Evolutionary conservation across 2,888 invertebrate species (phyloP).

Genomic region (Sinodicranocentrus sp.): DNA sequence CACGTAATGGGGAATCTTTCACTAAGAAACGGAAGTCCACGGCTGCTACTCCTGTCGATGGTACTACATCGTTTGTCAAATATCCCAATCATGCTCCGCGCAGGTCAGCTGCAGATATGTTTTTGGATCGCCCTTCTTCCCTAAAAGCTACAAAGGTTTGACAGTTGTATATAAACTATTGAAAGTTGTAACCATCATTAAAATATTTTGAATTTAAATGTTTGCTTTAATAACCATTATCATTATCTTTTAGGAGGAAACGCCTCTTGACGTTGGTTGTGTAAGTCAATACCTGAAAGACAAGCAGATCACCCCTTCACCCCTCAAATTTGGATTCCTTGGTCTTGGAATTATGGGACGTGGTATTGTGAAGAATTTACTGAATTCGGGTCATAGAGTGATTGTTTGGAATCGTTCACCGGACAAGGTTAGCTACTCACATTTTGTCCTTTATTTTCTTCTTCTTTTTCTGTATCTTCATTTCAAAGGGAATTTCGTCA

Average conservation of each 20-base stretch:
- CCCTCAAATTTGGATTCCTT: constrained; percentile 94
- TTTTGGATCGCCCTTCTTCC: constrained; percentile 85
- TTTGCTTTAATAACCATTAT: no score
- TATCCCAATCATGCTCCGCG: constrained; percentile 78
- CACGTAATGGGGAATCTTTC: constrained; percentile 48
- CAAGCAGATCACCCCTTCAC: constrained; percentile 91
- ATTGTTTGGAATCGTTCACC: constrained; percentile 96
- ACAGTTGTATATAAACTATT: no score
- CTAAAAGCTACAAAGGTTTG: constrained; percentile 85
- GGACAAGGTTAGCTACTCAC: constrained; percentile 86
- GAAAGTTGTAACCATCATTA: no score
- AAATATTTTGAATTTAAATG: no score
- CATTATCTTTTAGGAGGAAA: constrained; percentile 77
- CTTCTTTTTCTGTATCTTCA: no score
- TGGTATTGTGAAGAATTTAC: constrained; percentile 95
- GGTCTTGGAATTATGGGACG: constrained; percentile 97
- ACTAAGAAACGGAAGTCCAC: constrained; percentile 46
- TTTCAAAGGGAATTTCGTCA: no score
- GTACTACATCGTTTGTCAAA: constrained; percentile 52
- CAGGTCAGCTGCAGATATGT: constrained; percentile 81
- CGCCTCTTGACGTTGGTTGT: constrained; percentile 78
- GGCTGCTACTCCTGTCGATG: constrained; percentile 36
- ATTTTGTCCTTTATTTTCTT: neutral
- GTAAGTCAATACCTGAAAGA: constrained; percentile 88
- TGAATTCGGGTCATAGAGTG: constrained; percentile 95